Evolutionary conservation across 2,113 vertebrate genomes (phyloP).

Genomic region (Prunella himalayana): DNA sequence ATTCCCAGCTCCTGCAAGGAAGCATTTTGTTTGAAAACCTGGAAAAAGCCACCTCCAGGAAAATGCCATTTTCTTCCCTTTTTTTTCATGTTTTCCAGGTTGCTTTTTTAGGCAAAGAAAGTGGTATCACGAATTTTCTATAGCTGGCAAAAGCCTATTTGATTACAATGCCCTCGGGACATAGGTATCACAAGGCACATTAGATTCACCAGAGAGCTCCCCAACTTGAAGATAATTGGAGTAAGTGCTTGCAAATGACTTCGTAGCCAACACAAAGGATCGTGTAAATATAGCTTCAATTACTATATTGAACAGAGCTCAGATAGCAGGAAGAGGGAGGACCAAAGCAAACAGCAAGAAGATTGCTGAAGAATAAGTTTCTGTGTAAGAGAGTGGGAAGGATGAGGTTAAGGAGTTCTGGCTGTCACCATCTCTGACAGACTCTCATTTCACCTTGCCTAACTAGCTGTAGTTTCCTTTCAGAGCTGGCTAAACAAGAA

Average conservation of each 20-base stretch:
- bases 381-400: neutral
- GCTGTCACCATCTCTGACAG: neutral
- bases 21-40: neutral
- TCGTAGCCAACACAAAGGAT: neutral
- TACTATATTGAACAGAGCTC: neutral
- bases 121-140: neutral
- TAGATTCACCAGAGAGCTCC: neutral
- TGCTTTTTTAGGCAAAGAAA: neutral
- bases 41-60: neutral
- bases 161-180: neutral
- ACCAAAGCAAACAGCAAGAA: neutral
- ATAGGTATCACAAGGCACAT: neutral
- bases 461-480: neutral
- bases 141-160: neutral
- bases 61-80: neutral
- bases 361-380: neutral
- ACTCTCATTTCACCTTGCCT: neutral
- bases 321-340: neutral
- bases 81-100: neutral
- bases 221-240: neutral
- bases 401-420: neutral
- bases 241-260: neutral
- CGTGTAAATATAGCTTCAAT: neutral
- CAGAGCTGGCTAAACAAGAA: neutral
- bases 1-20: neutral